Conservation (phyloP, 1,140 invertebrate genomes). For the Aphelenchoides fujianensis region DNA sequence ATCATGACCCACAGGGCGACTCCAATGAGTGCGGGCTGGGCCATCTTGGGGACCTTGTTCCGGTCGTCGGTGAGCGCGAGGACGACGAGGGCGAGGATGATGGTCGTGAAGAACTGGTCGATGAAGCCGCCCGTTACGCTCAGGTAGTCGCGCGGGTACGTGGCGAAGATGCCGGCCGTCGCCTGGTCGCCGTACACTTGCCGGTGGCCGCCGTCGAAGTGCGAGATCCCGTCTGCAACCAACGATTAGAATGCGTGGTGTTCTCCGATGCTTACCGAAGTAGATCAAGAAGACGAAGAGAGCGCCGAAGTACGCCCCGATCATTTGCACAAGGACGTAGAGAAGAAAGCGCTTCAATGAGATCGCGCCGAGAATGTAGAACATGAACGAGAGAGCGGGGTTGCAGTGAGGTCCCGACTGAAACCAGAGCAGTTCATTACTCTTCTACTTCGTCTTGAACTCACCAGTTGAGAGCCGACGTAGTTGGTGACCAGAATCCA, state of each 20-base stretch:
- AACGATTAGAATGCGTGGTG: neutral
- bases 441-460: neutral
- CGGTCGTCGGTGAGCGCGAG: constrained; percentile 66
- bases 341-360: constrained; percentile 64
- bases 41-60: constrained; percentile 64
- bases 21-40: constrained; percentile 65
- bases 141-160: constrained; percentile 66
- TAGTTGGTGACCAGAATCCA: constrained; percentile 35
- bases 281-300: constrained; percentile 65
- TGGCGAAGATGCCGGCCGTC: constrained; percentile 69
- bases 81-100: constrained; percentile 60
- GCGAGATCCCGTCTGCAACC: constrained; percentile 65
- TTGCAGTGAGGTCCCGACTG: constrained; percentile 68
- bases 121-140: constrained; percentile 62
- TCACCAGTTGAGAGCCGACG: constrained; percentile 32
- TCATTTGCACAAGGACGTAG: constrained; percentile 67
- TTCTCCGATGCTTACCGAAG: constrained; percentile 63
- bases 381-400: constrained; percentile 66
- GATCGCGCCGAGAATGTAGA: constrained; percentile 64
- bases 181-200: constrained; percentile 52
- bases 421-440: neutral
- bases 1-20: constrained; percentile 66
- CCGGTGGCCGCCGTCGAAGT: constrained; percentile 64
- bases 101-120: constrained; percentile 63
- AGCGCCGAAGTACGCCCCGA: constrained; percentile 67